Base-by-base conservation (phyloP, 2,888 invertebrate species). In the Rhopalosiphum nymphaeae region DNA sequence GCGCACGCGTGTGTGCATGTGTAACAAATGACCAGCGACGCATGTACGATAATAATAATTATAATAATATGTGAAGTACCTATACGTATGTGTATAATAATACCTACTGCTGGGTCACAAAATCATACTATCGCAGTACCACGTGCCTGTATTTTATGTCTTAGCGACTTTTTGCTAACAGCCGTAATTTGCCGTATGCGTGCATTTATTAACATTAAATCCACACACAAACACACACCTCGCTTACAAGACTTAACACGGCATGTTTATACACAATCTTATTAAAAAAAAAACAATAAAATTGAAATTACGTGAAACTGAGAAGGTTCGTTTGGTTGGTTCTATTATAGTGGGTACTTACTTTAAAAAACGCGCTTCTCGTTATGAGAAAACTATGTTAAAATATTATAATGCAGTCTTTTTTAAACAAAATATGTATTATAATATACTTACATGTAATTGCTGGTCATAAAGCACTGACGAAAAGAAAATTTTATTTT, bases 11-110 rank as follows among this genome's bases (percentile, higher is more conserved):
- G 26, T 78, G 49, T 42, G 49, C 42, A 49, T 29, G 53, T 42
- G 87, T 92, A 88, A 67, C 61, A 87, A 67, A 92, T 92, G 67
- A 92, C 36, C 92, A 29, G 84, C 26, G 16, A 44, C 61, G 88
- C 25, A 36, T 86, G 46, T 29, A 86, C 29, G 86, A 86, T 29
- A n/a, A 86, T 86, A 46, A 87, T 87, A 49, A 87, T 29, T 29
- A 87, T 49, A n/a, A 44, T 29, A 29, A 87, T 87, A 87, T 21
- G 78, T 36, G 29, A 29, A 78, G 21, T 36, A 78, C 36, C 7
- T 36, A 16, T 36, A 16, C 61, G 29, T 78, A 29, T 36, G 49
- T 91, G 5, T 67, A 78, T 44, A 78, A 5, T 78, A 21, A 42
- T 78, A 78, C 78, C 36, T 36, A 78, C 21, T 36, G 36, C 78